A percentile compares a stretch with the other conserved stretches of the same genome.
Evolutionary conservation across 2,888 invertebrate species (phyloP).

Genomic region (Nebria salina): DNA sequence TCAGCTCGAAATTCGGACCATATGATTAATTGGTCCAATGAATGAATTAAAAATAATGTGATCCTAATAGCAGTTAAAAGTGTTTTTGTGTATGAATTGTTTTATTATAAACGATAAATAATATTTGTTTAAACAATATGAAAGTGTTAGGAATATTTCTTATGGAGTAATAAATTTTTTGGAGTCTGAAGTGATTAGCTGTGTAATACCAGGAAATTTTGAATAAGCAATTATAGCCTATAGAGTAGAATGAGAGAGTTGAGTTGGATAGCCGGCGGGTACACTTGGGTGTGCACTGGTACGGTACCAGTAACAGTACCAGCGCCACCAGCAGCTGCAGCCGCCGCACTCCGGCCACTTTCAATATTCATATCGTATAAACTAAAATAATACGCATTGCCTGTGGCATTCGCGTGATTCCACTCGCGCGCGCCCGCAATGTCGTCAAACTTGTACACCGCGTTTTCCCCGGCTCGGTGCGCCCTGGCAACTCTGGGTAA

Average conservation of each 20-base stretch:
- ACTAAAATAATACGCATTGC: constrained; percentile 50
- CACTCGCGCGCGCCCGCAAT: background rate
- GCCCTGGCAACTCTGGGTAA: constrained; percentile 51
- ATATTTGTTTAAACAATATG: no score
- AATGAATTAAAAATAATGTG: no score
- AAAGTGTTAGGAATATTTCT: no score
- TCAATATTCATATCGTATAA: constrained; percentile 52
- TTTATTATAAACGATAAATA: no score
- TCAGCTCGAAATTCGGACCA: no score
- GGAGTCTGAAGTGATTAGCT: background rate
- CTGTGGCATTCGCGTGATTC: constrained; percentile 5
- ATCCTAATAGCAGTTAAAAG: no score
- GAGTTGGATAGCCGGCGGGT: background rate
- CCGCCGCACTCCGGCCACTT: constrained; percentile 50
- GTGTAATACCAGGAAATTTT: background rate
- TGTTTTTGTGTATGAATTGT: no score
- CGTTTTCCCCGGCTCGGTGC: constrained; percentile 40
- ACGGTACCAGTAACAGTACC: background rate
- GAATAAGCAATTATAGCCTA: background rate
- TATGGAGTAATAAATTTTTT: background rate
- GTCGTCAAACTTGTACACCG: constrained; percentile 15
- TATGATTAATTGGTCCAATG: no score
- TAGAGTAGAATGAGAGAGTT: background rate
- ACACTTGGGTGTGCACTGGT: background rate
- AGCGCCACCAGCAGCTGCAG: background rate